Base-by-base conservation (phyloP, 2,113 vertebrate genomes). In the Clarias magur region DNA sequence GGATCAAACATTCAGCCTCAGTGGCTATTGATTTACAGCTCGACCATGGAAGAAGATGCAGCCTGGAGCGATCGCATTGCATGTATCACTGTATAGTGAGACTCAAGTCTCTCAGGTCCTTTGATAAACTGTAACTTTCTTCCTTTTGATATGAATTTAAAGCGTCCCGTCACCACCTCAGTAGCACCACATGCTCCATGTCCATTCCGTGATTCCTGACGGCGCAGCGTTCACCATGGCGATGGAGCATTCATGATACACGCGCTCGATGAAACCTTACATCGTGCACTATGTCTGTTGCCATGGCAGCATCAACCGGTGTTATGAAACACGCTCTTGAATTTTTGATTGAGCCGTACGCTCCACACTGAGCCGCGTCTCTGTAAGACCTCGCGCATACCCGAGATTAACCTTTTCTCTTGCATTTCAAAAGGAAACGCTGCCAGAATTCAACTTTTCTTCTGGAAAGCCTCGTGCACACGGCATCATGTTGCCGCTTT, bases 271-370 rank as follows among this genome's bases (percentile, higher is more conserved):
- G 9, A 84, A 84, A 80, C 60, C 42, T 48, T 48, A 57, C 70
- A 82, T 63, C 48, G 23, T 63, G 42, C 86, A 87, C 54, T 87
- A 87, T 75, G 56, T 82, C 87, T 82, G 87, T 88, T 88, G 84
- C 87, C 83, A 85, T 85, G 80, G 87, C 54, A 88, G 70, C 83
- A 65, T 85, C 72, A 81, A 83, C 83, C 83, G 54, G 23, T 62
- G 53, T 65, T 68, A 67, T 85, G 30, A 65, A 83, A 86, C 54
- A 67, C 21, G 54, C 57, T 16, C 78, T 23, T 80, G 73, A 63
- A 89, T 82, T 62, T 82, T 25, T 63, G 62, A 83, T 84, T 82
- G 63, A 87, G 57, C 57, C 25, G 42, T 38, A 59, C 48, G 7
- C 67, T 54, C 27, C 62, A 15, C 54, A 63, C 25, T 27, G 81